A percentile compares a stretch with the other conserved stretches of the same genome.
Evolutionary conservation across 2,888 invertebrate genomes (phyloP).

Genomic region (Tipula confusa): DNA sequence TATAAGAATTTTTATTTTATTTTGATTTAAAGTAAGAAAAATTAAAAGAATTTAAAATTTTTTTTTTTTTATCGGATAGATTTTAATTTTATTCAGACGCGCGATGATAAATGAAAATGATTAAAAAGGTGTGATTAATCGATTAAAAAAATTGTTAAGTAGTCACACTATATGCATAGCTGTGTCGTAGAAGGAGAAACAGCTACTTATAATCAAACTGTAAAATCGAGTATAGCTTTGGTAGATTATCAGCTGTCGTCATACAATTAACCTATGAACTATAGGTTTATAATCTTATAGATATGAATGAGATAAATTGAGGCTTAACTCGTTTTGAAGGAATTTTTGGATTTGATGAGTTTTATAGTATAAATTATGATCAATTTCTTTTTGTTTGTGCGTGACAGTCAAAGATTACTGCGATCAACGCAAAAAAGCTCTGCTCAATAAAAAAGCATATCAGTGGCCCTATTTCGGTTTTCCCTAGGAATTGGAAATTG

Average conservation of each 20-base stretch:
- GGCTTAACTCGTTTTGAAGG: background rate
- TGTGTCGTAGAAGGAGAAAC: background rate
- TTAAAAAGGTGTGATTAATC: constrained; percentile 17
- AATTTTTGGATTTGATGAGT: background rate
- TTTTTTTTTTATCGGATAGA: background rate
- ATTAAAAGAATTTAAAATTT: background rate
- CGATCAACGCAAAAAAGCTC: no score
- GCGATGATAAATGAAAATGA: constrained; percentile 12
- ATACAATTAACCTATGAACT: constrained; percentile 12
- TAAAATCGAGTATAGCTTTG: background rate
- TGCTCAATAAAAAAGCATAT: no score
- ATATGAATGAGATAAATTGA: background rate
- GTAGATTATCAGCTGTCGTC: background rate
- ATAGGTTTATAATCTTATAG: background rate
- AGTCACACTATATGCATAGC: background rate
- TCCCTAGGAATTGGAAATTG: no score
- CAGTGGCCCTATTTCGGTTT: no score
- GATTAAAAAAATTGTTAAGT: constrained; percentile 20
- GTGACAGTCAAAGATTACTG: no score
- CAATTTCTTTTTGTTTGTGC: no score
- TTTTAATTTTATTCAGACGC: constrained; percentile 20
- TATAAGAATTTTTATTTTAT: background rate
- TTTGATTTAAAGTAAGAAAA: background rate
- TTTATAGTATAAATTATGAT: no score
- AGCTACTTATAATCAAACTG: background rate